Evolutionary conservation across 2,797 vertebrate genomes (phyloP), one percentile per base, ranked within the genome.

Genomic region (Muraenolepis orangiensis): DNA sequence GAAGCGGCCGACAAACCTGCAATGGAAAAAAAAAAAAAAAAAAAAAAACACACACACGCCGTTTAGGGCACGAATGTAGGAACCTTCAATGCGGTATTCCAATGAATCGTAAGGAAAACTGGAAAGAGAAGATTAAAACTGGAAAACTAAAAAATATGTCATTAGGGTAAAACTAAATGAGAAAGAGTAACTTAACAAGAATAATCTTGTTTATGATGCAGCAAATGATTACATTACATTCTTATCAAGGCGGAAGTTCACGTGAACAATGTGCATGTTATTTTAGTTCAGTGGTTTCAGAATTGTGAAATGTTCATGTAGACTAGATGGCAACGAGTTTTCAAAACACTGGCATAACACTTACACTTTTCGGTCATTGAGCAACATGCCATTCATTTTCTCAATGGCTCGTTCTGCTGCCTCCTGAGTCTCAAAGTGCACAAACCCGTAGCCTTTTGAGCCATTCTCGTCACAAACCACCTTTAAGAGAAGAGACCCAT

Each of bases 371-470:
- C 96, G 94, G 87, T 99, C 97, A 89, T 99, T 99, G 82, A 99
- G 95, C 91, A 98, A 93, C 97, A 99, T 98, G 90, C 98, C 97
- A 81, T 99, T 99, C 97, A 99, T 98, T 94, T 99, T 99, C 87
- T 98, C 97, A 91, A 99, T 99, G 90, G 98, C 97, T 93, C 96
- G 94, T 90, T 98, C 98, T 32, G 98, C 97, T 34, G 97, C 96
- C 90, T 99, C 97, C 34, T 99, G 98, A 81, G 97, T 99, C 92
- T 99, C 97, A 93, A 98, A 99, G 91, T 99, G 98, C 85, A 99
- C 98, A 94, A 99, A 99, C 82, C 97, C 98, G 88, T 99, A 99
- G 89, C 97, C 98, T 90, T 98, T 99, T 73, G 98, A 99, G 85
- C 97, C 98, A 91, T 99, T 98, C 91, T 99, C 98, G 89, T 99